Percentiles rank a stretch among this genome's conserved stretches.
Conservation (phyloP, 2,888 invertebrate species). For the Philopedon plagiatum region DNA sequence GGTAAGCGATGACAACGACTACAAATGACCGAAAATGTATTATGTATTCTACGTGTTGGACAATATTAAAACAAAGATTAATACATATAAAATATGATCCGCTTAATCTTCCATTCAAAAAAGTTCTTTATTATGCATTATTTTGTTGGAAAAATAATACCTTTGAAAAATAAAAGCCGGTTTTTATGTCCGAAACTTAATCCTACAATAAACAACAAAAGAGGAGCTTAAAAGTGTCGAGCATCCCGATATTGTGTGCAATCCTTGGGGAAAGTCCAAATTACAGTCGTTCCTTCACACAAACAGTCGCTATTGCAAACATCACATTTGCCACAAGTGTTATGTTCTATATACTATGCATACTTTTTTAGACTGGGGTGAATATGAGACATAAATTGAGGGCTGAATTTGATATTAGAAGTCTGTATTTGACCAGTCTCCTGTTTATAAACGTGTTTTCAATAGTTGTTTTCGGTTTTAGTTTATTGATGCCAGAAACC, state of each 20-base stretch:
- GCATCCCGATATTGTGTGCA: constrained; percentile 38
- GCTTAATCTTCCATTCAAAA: background rate
- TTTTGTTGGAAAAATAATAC: constrained; percentile 8
- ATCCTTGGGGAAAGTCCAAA: constrained; percentile 44
- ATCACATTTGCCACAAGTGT: constrained; percentile 42
- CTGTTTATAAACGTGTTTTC: background rate
- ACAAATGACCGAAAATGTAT: no score
- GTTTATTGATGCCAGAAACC: no score
- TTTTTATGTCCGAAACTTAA: constrained; percentile 32
- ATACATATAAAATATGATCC: no score
- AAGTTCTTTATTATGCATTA: background rate
- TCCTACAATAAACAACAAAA: constrained; percentile 39
- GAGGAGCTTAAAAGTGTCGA: constrained; percentile 45
- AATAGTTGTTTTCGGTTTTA: no score
- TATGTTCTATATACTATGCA: constrained; percentile 25
- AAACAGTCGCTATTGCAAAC: constrained; percentile 32
- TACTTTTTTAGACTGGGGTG: constrained; percentile 30
- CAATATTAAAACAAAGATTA: no score
- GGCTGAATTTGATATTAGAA: constrained; percentile 13
- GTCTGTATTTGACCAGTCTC: background rate
- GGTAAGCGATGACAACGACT: no score
- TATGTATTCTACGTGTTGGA: no score
- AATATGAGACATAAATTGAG: constrained; percentile 13
- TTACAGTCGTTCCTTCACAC: constrained; percentile 39
- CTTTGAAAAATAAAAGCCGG: constrained; percentile 1